phyloP scores from a whole-genome alignment of 2,113 vertebrate species.

The Anarrhichthys ocellatus region DNA sequence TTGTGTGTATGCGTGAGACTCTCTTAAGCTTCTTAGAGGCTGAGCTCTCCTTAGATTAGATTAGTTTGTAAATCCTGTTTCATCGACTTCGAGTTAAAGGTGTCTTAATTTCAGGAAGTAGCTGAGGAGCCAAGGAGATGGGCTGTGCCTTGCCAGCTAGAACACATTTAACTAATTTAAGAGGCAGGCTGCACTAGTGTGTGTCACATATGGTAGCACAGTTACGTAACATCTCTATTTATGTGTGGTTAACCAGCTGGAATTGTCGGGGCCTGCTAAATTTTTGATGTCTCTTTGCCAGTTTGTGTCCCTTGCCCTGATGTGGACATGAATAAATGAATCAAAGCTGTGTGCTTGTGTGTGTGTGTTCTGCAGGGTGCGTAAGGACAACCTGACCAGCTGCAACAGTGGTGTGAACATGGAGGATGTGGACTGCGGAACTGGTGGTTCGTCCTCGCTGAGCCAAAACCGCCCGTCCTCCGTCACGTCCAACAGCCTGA shows the following conservation, averaged over 20 bases:
- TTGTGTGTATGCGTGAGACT: constrained; percentile 25
- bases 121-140: constrained; percentile 35
- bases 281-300: constrained; percentile 52
- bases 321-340: constrained; percentile 54
- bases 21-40: constrained; percentile 53
- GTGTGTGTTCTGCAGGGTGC: constrained; percentile 83
- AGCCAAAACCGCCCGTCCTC: constrained; percentile 83
- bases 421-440: constrained; percentile 88
- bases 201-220: constrained; percentile 40
- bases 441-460: constrained; percentile 76
- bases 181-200: constrained; percentile 15
- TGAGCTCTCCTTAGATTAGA: constrained; percentile 63
- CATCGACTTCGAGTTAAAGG: constrained; percentile 42
- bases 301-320: constrained; percentile 25
- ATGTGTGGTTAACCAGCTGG: constrained; percentile 37
- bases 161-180: constrained; percentile 53
- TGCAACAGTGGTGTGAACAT: constrained; percentile 86
- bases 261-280: constrained; percentile 36
- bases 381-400: constrained; percentile 92
- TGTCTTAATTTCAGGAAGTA: constrained; percentile 64
- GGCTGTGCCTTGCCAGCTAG: constrained; percentile 7
- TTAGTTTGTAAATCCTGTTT: constrained; percentile 63
- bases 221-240: constrained; percentile 48
- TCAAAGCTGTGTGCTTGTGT: constrained; percentile 23
- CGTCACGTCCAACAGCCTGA: constrained; percentile 88